These are phyloP conservation scores for Philereme transversata DNA, from an alignment of 2,888 invertebrate genomes.

Conservation along the genomic window DNA sequence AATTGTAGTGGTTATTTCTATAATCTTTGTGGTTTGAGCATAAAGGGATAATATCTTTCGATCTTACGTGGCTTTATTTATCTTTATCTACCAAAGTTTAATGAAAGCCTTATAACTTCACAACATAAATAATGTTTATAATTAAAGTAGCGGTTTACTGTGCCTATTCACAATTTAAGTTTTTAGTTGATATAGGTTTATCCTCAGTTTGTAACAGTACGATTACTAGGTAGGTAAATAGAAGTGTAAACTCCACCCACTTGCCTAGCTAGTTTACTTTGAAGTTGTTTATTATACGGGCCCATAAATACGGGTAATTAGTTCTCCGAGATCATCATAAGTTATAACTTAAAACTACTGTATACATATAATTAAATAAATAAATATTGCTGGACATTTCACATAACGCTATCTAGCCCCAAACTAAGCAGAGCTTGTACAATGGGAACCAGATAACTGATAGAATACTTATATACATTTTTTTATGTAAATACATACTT, in stretches of 20 bases:
- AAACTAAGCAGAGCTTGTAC: no score
- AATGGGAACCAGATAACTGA: no score
- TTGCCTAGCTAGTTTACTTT: constrained; percentile 29
- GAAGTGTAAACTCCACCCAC: constrained; percentile 24
- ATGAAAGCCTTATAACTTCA: constrained; percentile 20
- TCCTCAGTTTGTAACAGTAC: constrained; percentile 36
- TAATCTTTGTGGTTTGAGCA: constrained; percentile 1
- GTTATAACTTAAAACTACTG: neutral
- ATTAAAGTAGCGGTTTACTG: constrained; percentile 23
- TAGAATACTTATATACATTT: no score
- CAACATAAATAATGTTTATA: constrained; percentile 22
- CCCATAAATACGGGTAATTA: constrained; percentile 32
- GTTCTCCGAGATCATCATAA: constrained; percentile 21
- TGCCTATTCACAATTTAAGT: constrained; percentile 39
- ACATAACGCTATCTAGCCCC: no score
- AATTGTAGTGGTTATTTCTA: neutral
- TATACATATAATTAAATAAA: no score
- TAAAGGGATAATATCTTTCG: constrained; percentile 2
- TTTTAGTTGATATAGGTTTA: constrained; percentile 43
- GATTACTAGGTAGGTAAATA: constrained; percentile 32
- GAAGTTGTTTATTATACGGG: constrained; percentile 33
- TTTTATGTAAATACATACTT: no score
- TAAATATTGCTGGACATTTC: no score
- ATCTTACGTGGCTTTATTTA: constrained; percentile 8
- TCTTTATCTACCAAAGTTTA: constrained; percentile 13